Conservation (phyloP, 2,113 vertebrate species). For the Chlorodrepanis virens region DNA sequence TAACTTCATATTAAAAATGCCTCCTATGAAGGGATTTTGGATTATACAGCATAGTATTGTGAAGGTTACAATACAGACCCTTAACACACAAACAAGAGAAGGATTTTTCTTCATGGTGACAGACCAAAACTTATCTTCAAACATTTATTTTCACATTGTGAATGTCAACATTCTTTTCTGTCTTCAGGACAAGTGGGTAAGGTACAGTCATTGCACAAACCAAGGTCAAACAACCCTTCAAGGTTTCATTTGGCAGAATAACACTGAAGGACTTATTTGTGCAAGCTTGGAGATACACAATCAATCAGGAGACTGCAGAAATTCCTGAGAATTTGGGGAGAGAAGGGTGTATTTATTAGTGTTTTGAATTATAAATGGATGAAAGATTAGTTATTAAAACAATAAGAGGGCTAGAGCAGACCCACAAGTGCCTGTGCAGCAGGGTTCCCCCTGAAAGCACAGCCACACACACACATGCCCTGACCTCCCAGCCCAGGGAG, state of each 20-base stretch:
- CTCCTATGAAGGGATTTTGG: not conserved
- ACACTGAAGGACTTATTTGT: not conserved
- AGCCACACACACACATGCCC: not conserved
- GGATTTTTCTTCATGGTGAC: conserved; percentile 42
- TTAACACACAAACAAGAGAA: not conserved
- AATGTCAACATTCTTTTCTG: conserved; percentile 33
- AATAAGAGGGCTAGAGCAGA: not conserved
- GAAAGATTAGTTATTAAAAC: conserved; percentile 45
- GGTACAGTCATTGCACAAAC: not conserved
- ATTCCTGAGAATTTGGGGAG: not conserved
- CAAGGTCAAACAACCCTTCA: conserved; percentile 43
- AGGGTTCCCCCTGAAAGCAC: not conserved
- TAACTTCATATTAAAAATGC: not conserved
- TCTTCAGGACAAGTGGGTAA: conserved; percentile 27
- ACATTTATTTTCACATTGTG: conserved; percentile 44
- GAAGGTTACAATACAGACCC: not conserved
- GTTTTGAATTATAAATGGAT: not conserved
- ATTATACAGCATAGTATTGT: not conserved
- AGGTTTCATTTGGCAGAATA: not conserved
- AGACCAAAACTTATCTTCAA: conserved; percentile 47
- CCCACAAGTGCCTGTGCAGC: not conserved
- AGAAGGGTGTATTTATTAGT: not conserved
- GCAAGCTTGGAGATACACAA: not conserved
- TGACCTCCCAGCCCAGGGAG: not conserved
- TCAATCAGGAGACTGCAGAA: not conserved